Percentiles rank a stretch among this genome's conserved stretches.
phyloP scores from a whole-genome alignment of 1,140 invertebrate species.

The Saxidomus purpurata region DNA sequence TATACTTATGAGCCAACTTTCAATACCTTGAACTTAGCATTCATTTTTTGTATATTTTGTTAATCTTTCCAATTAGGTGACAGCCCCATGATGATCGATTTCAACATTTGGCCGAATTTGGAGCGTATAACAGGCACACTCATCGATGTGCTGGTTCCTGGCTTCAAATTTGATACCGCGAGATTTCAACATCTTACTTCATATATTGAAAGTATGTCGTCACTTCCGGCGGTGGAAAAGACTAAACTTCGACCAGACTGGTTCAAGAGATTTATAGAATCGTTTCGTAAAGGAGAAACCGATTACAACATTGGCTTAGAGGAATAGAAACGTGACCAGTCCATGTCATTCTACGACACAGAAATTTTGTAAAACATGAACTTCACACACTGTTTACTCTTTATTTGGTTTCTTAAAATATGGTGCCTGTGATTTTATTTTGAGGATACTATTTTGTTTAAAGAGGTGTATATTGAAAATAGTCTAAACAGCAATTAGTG shows the following conservation, averaged over 20 bases:
- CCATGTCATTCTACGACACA: too few species aligned
- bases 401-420: too few species aligned
- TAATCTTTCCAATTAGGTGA: not conserved
- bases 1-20: too few species aligned
- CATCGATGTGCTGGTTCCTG: not conserved
- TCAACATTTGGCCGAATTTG: conserved; percentile 10
- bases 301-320: not conserved
- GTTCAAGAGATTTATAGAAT: not conserved
- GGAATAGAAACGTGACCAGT: too few species aligned
- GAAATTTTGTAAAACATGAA: too few species aligned
- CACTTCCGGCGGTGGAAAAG: not conserved
- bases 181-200: not conserved
- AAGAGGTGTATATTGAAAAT: too few species aligned
- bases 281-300: not conserved
- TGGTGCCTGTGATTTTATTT: too few species aligned
- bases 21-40: too few species aligned
- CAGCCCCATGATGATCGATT: conserved; percentile 14
- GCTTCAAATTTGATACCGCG: not conserved
- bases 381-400: too few species aligned
- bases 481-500: too few species aligned
- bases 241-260: not conserved
- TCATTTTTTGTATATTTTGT: too few species aligned
- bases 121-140: not conserved
- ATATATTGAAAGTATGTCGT: not conserved
- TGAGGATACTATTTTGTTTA: too few species aligned